Evolutionary conservation across 2,888 invertebrate genomes (phyloP), one percentile per base, ranked within the genome.

Genomic region (Caenorhabditis auriculariae): DNA sequence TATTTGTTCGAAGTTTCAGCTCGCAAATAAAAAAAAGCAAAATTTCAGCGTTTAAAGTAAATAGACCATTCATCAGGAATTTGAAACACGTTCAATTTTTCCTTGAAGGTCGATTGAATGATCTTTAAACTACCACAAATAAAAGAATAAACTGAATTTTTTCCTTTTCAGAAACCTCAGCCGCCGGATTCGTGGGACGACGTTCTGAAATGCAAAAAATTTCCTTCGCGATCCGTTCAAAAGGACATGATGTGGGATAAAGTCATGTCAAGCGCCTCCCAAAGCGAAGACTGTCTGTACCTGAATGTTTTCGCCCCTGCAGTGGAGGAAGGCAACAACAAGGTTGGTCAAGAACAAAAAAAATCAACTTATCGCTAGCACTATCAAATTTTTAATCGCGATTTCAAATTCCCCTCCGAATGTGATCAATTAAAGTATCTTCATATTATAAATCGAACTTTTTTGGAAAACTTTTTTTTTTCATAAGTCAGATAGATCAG

Each of bases 241-340:
- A 65, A 56, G 19, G 72, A 75, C 42, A 74, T 72, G 60, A 58
- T 74, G 39, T 77, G 75, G 77, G 77, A 77, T 42, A 62, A 62
- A 45, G 61, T 72, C 42, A 54, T 66, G 29, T 47, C 52, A 9
- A 27, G 37, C 6, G 54, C 62, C 4, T 51, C 47, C 12, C 61
- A 61, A 39, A 60, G 64, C 19, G 76, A 76, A 48, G 76, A 76
- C 52, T 76, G 77, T 41, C 64, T 77, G 9, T 72, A 75, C 48
- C 45, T 77, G 54, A 77, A 77, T 51, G 67, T 77, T 2, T 71
- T 74, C 43, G 65, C 77, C 3, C 76, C 76, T 2, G 47, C 56
- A 26, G 53, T 54, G 32, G 44, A 28, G 17, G 58, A 55, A 27
- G 65, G 56, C 9, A 68, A 62, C 60, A 64, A 62, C n/a, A 46